A percentile compares a stretch with the other conserved stretches of the same genome.
These are phyloP conservation scores for Parauchenoglanis ngamensis DNA, from an alignment of 2,797 vertebrate species.

Conservation along the genomic window DNA sequence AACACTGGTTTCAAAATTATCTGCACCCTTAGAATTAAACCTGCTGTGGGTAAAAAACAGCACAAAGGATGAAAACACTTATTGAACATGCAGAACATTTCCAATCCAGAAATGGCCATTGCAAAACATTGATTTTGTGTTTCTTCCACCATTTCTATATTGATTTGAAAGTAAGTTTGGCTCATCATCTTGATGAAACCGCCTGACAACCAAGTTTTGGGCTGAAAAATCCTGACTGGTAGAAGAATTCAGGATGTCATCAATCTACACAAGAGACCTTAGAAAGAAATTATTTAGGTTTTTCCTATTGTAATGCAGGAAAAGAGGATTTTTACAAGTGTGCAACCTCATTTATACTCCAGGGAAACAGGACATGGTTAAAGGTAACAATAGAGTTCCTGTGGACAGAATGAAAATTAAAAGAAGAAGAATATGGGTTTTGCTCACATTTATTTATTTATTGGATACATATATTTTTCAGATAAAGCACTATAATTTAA, in stretches of 20 bases:
- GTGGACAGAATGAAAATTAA: no score
- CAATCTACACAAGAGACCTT: neutral
- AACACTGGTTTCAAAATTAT: neutral
- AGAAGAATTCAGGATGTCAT: neutral
- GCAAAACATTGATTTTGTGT: no score
- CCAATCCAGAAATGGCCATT: neutral
- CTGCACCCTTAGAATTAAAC: neutral
- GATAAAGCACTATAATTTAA: no score
- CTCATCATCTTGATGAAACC: neutral
- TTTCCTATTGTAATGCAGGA: neutral
- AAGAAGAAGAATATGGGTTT: no score
- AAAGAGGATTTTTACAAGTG: neutral
- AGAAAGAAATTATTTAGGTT: neutral
- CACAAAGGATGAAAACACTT: neutral
- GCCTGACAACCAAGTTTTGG: neutral
- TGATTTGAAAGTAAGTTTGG: neutral
- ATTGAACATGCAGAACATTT: neutral
- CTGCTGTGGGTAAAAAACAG: neutral
- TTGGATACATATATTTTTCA: no score
- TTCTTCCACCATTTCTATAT: no score
- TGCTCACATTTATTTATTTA: no score
- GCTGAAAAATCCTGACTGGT: neutral
- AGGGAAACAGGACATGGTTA: no score
- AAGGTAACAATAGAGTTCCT: no score
- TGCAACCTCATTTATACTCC: no score